Evolutionary conservation across 2,888 invertebrate genomes (phyloP).

Genomic region (Drosophila prolongata): DNA sequence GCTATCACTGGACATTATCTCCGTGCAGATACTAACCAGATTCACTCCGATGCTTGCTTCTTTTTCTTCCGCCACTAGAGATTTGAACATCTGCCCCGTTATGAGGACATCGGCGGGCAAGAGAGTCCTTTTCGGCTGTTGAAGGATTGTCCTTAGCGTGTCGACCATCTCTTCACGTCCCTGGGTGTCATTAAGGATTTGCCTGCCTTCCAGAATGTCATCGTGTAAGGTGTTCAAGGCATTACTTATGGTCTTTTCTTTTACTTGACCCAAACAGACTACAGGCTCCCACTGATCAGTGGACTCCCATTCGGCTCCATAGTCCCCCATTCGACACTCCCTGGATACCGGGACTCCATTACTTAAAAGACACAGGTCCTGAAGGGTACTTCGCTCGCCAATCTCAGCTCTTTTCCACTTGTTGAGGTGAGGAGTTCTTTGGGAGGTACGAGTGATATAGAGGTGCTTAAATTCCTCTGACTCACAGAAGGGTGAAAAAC

Average conservation of each 20-base stretch:
- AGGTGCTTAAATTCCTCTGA: constrained; percentile 64
- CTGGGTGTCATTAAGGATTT: constrained; percentile 36
- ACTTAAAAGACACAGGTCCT: constrained; percentile 85
- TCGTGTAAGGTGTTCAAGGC: constrained; percentile 72
- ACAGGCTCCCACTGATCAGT: constrained; percentile 65
- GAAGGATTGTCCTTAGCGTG: constrained; percentile 56
- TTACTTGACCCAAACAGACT: constrained; percentile 65
- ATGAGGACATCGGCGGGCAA: constrained; percentile 87
- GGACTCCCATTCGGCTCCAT: constrained; percentile 85
- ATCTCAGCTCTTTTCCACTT: constrained; percentile 77
- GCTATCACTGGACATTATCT: constrained; percentile 85
- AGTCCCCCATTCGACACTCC: constrained; percentile 86
- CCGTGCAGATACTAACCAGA: constrained; percentile 83
- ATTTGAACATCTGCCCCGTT: constrained; percentile 81
- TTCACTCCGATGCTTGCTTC: constrained; percentile 67
- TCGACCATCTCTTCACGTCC: constrained; percentile 46
- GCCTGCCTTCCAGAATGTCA: constrained; percentile 60
- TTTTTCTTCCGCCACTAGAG: constrained; percentile 50
- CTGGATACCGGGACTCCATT: constrained; percentile 87
- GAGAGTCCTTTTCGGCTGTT: constrained; percentile 70
- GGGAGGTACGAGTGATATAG: constrained; percentile 53
- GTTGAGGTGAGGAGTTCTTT: constrained; percentile 56
- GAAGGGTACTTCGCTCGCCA: constrained; percentile 85
- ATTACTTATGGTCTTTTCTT: constrained; percentile 63
- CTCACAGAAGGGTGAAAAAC: constrained; percentile 48